Conservation (phyloP, 2,888 invertebrate genomes). For the Drosophila paucipuncta region DNA sequence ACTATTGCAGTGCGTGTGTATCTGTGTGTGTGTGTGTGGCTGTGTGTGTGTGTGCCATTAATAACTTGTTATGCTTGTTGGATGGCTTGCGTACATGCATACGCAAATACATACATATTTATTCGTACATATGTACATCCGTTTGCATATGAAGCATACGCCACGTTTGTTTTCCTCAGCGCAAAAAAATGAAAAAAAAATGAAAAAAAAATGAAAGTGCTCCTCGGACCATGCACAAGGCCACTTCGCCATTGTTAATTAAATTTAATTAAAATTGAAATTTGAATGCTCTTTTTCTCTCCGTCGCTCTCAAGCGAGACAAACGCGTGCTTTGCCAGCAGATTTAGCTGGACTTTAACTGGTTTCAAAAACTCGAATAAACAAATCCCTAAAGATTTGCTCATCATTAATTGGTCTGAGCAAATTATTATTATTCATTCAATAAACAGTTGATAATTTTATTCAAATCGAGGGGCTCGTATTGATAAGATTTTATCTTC, state of each 20-base stretch:
- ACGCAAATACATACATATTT: background rate
- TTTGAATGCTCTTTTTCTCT: constrained; percentile 16
- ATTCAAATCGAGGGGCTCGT: constrained; percentile 3
- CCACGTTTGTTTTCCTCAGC: constrained; percentile 46
- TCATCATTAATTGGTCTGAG: background rate
- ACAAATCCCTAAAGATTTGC: background rate
- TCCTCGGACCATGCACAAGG: constrained; percentile 60
- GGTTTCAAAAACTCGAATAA: background rate
- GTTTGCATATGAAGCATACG: constrained; percentile 56
- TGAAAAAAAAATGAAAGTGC: constrained; percentile 64
- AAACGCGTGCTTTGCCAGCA: background rate
- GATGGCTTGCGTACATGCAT: constrained; percentile 25
- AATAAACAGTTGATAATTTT: background rate
- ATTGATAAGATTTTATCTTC: background rate
- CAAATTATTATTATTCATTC: background rate
- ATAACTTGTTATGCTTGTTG: constrained; percentile 61
- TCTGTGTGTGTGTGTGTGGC: background rate
- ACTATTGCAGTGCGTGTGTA: constrained; percentile 49
- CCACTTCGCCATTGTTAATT: constrained; percentile 45
- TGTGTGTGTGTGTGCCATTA: constrained; percentile 18
- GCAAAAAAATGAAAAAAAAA: constrained; percentile 1
- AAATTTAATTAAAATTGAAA: constrained; percentile 39
- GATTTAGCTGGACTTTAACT: constrained; percentile 2
- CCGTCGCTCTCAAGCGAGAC: constrained; percentile 4
- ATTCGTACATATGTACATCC: constrained; percentile 31